phyloP scores from a whole-genome alignment of 1,140 invertebrate species.

The Tribolium madens region DNA sequence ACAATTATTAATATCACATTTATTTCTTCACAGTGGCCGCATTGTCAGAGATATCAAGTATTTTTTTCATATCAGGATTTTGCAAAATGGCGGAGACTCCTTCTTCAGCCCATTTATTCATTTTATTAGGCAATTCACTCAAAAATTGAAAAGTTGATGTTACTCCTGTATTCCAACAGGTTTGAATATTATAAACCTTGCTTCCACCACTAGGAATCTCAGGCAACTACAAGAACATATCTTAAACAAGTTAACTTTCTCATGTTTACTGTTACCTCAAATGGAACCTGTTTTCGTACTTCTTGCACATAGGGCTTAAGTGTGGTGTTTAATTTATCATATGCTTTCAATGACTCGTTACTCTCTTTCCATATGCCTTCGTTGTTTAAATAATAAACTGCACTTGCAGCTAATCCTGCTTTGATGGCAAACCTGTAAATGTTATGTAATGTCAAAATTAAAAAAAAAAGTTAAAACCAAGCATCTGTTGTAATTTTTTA shows the following conservation, averaged over 20 bases:
- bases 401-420: constrained; percentile 66
- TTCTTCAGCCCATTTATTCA: constrained; percentile 63
- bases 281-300: constrained; percentile 67
- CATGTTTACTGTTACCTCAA: constrained; percentile 64
- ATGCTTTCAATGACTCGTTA: constrained; percentile 66
- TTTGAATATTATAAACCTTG: constrained; percentile 65
- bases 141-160: constrained; percentile 68
- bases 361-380: constrained; percentile 70
- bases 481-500: too few relatives aligned
- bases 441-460: neutral
- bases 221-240: constrained; percentile 66
- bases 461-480: neutral
- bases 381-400: constrained; percentile 68
- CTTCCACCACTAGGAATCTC: constrained; percentile 64
- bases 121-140: constrained; percentile 66
- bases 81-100: constrained; percentile 45
- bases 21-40: neutral
- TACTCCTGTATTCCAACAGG: constrained; percentile 70
- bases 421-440: constrained; percentile 68
- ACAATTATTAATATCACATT: neutral
- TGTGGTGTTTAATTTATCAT: constrained; percentile 66
- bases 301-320: constrained; percentile 68
- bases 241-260: constrained; percentile 3
- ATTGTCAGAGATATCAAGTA: constrained; percentile 8
- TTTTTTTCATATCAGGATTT: constrained; percentile 51